Evolutionary conservation across 2,888 invertebrate genomes (phyloP).

Genomic region (Tetheella fluctuosa): DNA sequence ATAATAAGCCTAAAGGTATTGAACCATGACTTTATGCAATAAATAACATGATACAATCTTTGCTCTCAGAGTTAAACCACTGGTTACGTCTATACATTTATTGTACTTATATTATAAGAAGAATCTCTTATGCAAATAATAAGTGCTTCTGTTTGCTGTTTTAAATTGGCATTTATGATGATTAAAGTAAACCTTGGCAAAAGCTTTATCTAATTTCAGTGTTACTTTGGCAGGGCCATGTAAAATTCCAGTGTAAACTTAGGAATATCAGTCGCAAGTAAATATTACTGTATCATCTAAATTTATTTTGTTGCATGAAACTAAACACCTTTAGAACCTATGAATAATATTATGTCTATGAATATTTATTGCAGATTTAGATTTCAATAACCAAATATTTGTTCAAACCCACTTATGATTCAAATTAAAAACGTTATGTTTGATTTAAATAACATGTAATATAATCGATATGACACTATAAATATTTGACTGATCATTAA

Average conservation of each 20-base stretch:
- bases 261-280: background rate
- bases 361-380: slow-evolving; percentile 23
- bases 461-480: slow-evolving; percentile 36
- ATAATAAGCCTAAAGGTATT: slow-evolving; percentile 66
- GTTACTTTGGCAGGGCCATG: background rate
- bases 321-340: background rate
- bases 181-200: slow-evolving; percentile 33
- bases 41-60: slow-evolving; percentile 70
- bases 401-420: slow-evolving; percentile 32
- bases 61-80: slow-evolving; percentile 36
- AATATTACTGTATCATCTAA: background rate
- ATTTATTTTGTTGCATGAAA: background rate
- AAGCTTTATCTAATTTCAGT: slow-evolving; percentile 14
- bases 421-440: slow-evolving; percentile 35
- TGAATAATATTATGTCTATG: slow-evolving; percentile 15
- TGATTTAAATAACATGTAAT: slow-evolving; percentile 13
- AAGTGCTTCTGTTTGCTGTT: slow-evolving; percentile 45
- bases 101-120: slow-evolving; percentile 38
- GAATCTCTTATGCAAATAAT: slow-evolving; percentile 51
- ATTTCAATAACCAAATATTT: slow-evolving; percentile 29
- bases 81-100: slow-evolving; percentile 40
- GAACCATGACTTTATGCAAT: slow-evolving; percentile 69
- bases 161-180: slow-evolving; percentile 54
- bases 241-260: background rate
- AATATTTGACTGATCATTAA: slow-evolving; percentile 21